Conservation (phyloP, 2,888 invertebrate species). For the Dynastes hyllus region DNA sequence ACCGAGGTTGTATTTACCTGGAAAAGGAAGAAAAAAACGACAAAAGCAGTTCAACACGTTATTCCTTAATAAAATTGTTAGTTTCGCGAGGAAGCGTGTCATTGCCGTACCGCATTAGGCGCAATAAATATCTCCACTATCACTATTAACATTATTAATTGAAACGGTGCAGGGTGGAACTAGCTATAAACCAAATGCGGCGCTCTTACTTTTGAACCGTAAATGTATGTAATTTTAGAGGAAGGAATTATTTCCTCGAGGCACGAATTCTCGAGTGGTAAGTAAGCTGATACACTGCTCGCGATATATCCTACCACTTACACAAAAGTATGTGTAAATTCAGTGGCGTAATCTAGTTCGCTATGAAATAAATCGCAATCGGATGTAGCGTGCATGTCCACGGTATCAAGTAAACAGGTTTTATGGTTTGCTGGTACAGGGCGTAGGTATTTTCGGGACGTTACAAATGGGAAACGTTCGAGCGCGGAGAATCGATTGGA, state of each 20-base stretch:
- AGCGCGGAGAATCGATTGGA: too few relatives aligned
- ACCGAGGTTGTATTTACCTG: neutral
- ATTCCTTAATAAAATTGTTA: slow-evolving; percentile 30
- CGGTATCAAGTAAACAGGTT: slow-evolving; percentile 30
- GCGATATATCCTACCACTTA: slow-evolving; percentile 14
- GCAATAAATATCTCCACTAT: slow-evolving; percentile 24
- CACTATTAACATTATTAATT: slow-evolving; percentile 28
- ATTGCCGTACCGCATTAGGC: slow-evolving; percentile 11
- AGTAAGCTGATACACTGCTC: slow-evolving; percentile 10
- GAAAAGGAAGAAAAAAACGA: neutral
- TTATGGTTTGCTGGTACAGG: neutral
- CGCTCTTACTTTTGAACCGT: slow-evolving; percentile 2
- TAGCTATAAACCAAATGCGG: slow-evolving; percentile 12
- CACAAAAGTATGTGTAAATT: slow-evolving; percentile 36
- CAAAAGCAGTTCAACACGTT: neutral
- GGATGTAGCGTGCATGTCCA: slow-evolving; percentile 43
- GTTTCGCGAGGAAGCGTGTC: slow-evolving; percentile 14
- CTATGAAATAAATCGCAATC: slow-evolving; percentile 43
- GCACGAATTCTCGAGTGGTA: slow-evolving; percentile 30
- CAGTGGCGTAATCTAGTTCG: slow-evolving; percentile 36
- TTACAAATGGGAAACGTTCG: neutral
- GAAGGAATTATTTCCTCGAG: slow-evolving; percentile 28
- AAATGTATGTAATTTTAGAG: slow-evolving; percentile 29
- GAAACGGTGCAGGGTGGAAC: slow-evolving; percentile 28
- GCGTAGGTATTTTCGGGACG: slow-evolving; percentile 9